Percentiles rank a stretch among this genome's conserved stretches.
Conservation (phyloP, 2,888 invertebrate genomes). For the Athripsodes cinereus region DNA sequence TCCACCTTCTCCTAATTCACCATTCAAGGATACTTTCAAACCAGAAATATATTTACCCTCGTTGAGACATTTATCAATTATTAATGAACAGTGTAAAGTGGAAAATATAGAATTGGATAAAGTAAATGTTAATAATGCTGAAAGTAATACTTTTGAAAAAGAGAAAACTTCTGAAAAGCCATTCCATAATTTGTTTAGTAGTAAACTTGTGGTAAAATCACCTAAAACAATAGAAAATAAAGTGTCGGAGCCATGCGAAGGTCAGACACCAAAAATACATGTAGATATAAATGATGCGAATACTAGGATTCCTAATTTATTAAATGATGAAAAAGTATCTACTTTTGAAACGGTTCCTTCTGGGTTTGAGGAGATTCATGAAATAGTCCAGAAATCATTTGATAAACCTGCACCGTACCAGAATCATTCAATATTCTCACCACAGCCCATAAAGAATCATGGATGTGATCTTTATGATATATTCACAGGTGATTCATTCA, state of each 20-base stretch:
- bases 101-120: constrained; percentile 5
- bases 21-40: neutral
- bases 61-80: neutral
- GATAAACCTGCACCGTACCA: constrained; percentile 40
- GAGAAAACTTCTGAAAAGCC: constrained; percentile 3
- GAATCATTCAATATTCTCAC: constrained; percentile 65
- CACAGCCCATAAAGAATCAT: constrained; percentile 55
- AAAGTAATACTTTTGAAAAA: constrained; percentile 5
- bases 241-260: constrained; percentile 22
- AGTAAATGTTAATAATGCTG: neutral
- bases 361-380: constrained; percentile 36
- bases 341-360: constrained; percentile 33
- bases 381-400: constrained; percentile 33
- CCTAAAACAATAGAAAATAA: constrained; percentile 33
- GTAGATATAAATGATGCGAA: constrained; percentile 12
- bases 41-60: neutral
- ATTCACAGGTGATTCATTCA: constrained; percentile 58
- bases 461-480: constrained; percentile 59
- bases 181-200: constrained; percentile 8
- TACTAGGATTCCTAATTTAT: constrained; percentile 15
- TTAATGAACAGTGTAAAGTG: neutral
- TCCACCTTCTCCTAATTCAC: constrained; percentile 3
- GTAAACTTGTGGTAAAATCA: constrained; percentile 41
- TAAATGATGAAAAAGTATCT: constrained; percentile 30
- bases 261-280: constrained; percentile 18